Evolutionary conservation across 2,797 vertebrate species (phyloP), one percentile per base, ranked within the genome.

Genomic region (Potorous gilbertii): DNA sequence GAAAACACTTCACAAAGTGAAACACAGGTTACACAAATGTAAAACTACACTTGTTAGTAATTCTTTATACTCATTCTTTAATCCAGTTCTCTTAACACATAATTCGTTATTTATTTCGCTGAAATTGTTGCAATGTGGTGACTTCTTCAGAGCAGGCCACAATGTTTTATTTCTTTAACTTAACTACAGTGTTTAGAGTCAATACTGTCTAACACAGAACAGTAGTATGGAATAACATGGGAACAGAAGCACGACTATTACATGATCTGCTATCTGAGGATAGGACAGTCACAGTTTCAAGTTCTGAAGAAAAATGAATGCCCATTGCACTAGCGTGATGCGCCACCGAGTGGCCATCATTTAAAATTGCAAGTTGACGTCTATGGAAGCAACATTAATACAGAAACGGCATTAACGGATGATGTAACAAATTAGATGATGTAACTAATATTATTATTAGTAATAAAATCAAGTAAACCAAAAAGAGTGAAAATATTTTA

Each of bases 341-440:
- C 96, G 98, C 98, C 98, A 98, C 98, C 98, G 96, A 95, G 98
- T 97, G 98, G 98, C 94, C 93, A 91, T 14, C 96, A 92, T 92
- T 57, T 93, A 90, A 96, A 98, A 98, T 95, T 98, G 97, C 98
- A 98, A 95, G 94, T 56, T 31, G 90, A 55, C 34, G 12, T 87
- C 40, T 11, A 50, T 27, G 14, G n/a, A 81, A 46, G 40, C 9
- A 46, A 46, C 27, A 74, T 74, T 40, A 97, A 92, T 96, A 94
- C 97, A 97, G 66, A 57, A 29, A 13, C 66, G 34, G 93, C 8
- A 59, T 54, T 62, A 18, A 55, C 6, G 81, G 92, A 91, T 27
- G 55, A 50, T 0, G 54, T 18, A 50, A 3, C 2, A 29, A 54
- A 90, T 55, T n/a, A n/a, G 92, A 91, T 27, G 55, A 50, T 0